Conservation (phyloP, 2,113 vertebrate genomes). For the Monopterus albus region DNA sequence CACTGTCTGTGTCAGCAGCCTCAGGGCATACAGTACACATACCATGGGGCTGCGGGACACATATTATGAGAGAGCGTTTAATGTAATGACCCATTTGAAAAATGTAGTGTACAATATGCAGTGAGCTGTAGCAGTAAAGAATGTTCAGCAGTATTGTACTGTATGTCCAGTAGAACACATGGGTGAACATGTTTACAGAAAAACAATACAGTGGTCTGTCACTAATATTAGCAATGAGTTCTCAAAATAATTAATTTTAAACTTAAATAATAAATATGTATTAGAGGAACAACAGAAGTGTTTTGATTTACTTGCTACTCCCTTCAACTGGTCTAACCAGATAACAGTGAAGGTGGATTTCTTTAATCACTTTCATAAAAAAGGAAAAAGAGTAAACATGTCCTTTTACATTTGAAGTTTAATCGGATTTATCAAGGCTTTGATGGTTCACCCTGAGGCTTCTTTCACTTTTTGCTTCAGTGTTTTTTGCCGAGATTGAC, state of each 20-base stretch:
- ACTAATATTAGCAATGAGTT: neutral
- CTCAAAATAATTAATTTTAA: neutral
- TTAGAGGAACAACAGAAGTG: neutral
- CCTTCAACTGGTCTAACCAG: neutral
- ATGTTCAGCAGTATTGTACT: constrained; percentile 9
- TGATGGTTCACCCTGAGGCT: constrained; percentile 43
- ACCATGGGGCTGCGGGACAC: constrained; percentile 59
- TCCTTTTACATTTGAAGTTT: constrained; percentile 39
- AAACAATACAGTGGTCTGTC: neutral
- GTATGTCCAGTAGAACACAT: neutral
- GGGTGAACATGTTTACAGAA: neutral
- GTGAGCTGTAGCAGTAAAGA: constrained; percentile 40
- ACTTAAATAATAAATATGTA: neutral
- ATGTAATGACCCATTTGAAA: constrained; percentile 76
- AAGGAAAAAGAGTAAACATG: neutral
- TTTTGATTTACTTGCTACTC: neutral
- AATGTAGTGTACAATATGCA: constrained; percentile 44
- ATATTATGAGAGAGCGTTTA: constrained; percentile 76
- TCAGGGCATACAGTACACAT: constrained; percentile 52
- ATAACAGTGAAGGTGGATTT: neutral
- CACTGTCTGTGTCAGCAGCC: constrained; percentile 66
- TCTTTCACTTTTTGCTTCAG: constrained; percentile 48
- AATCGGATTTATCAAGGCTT: constrained; percentile 51
- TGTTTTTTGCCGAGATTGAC: constrained; percentile 59
- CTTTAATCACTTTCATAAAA: neutral